Evolutionary conservation across 1,140 invertebrate species (phyloP).

Genomic region (Drosophila kurseongensis): DNA sequence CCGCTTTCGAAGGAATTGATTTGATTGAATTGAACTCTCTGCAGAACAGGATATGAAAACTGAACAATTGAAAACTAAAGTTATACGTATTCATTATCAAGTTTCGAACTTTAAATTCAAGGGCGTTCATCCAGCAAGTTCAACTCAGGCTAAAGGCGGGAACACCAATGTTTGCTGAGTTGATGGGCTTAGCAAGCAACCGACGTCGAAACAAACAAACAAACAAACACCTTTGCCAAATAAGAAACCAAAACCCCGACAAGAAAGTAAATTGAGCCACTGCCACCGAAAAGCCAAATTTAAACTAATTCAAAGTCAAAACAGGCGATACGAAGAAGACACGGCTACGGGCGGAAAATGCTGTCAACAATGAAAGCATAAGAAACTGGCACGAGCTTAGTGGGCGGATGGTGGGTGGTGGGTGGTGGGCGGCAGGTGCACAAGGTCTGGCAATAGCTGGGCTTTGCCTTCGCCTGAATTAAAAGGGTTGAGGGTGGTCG

Average conservation of each 20-base stretch:
- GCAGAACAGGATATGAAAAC: neutral
- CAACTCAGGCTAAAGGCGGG: neutral
- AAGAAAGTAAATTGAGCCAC: slow-evolving; percentile 51
- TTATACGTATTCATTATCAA: neutral
- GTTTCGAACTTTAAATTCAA: neutral
- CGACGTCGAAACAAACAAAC: slow-evolving; percentile 34
- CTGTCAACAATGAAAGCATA: slow-evolving; percentile 44
- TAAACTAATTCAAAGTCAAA: slow-evolving; percentile 72
- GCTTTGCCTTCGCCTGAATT: slow-evolving; percentile 13
- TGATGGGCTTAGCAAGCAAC: slow-evolving; percentile 41
- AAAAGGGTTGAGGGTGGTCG: slow-evolving; percentile 17
- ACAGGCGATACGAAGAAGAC: slow-evolving; percentile 23
- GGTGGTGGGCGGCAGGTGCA: neutral
- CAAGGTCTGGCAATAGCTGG: slow-evolving; percentile 33
- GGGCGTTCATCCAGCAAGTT: slow-evolving; percentile 8
- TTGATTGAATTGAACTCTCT: neutral
- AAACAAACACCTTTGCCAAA: slow-evolving; percentile 51
- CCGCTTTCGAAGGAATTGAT: slow-evolving; percentile 10
- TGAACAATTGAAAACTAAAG: neutral
- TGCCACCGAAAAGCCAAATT: slow-evolving; percentile 54
- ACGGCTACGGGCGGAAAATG: slow-evolving; percentile 39
- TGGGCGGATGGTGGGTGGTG: neutral
- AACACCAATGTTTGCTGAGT: slow-evolving; percentile 29
- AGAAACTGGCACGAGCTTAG: slow-evolving; percentile 29
- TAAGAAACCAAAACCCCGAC: slow-evolving; percentile 14